phyloP scores from a whole-genome alignment of 2,113 vertebrate genomes.

The Clarias macrocephalus region DNA sequence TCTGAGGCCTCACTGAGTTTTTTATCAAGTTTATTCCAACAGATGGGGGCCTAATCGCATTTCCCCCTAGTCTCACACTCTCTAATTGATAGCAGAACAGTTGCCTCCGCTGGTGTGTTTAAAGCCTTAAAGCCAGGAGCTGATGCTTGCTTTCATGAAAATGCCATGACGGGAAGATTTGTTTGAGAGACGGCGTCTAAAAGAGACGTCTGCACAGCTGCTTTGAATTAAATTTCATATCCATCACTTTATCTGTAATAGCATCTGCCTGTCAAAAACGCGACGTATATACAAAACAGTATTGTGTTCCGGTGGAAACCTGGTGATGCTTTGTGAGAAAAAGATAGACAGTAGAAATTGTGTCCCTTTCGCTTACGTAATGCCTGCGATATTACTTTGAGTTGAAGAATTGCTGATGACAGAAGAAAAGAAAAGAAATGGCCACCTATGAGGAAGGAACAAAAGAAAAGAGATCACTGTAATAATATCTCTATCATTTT shows the following conservation, averaged over 20 bases:
- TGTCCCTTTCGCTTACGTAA: neutral
- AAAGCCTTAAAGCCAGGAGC: conserved; percentile 5
- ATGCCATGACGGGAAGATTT: neutral
- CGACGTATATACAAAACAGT: neutral
- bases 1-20: neutral
- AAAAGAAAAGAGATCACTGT: neutral
- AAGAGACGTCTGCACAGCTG: neutral
- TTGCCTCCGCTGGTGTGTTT: conserved; percentile 9
- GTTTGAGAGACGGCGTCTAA: neutral
- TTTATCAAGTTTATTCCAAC: conserved; percentile 1
- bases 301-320: neutral
- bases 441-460: neutral
- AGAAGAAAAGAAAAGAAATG: neutral
- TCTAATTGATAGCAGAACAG: conserved; percentile 39
- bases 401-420: neutral
- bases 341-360: neutral
- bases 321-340: neutral
- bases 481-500: conserved; percentile 3
- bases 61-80: neutral
- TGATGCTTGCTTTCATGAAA: neutral
- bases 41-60: conserved; percentile 35
- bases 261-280: neutral
- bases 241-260: neutral
- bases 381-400: neutral
- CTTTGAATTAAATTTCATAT: conserved; percentile 6